phyloP scores from a whole-genome alignment of 1,140 invertebrate species.

The Agrilus planipennis region DNA sequence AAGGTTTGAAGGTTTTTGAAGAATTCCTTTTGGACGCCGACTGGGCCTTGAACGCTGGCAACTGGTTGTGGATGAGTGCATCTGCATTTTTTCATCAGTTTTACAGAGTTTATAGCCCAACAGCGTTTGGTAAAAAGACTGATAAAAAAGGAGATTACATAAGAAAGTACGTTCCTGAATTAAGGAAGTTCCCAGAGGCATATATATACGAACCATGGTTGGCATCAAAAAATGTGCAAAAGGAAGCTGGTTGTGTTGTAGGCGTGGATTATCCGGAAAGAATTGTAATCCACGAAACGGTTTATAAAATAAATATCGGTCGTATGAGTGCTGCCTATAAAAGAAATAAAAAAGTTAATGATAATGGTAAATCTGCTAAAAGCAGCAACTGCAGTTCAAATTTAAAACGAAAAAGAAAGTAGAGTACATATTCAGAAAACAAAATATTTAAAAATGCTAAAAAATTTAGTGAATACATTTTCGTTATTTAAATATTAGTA shows the following conservation, averaged over 20 bases:
- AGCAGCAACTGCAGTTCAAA: no score
- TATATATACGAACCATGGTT: slow-evolving; percentile 88
- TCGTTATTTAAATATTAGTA: no score
- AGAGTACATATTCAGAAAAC: no score
- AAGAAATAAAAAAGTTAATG: no score
- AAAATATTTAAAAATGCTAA: no score
- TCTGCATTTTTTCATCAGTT: slow-evolving; percentile 89
- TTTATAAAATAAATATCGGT: slow-evolving; percentile 67
- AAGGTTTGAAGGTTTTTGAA: slow-evolving; percentile 89
- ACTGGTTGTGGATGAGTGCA: slow-evolving; percentile 89
- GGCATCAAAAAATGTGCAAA: slow-evolving; percentile 65
- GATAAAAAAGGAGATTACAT: slow-evolving; percentile 87
- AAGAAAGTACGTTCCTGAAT: slow-evolving; percentile 65
- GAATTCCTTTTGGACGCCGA: slow-evolving; percentile 79
- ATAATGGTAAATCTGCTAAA: no score
- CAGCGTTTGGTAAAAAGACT: slow-evolving; percentile 77
- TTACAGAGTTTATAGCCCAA: slow-evolving; percentile 84
- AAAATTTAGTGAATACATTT: no score
- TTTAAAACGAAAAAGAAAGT: no score
- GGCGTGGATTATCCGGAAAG: slow-evolving; percentile 76
- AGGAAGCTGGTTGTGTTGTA: slow-evolving; percentile 65
- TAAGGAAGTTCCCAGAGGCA: slow-evolving; percentile 71
- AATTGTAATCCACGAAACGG: slow-evolving; percentile 71
- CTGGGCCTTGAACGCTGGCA: slow-evolving; percentile 86
- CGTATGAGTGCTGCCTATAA: slow-evolving; percentile 81